Percentiles rank a stretch among this genome's conserved stretches.
Conservation (phyloP, 1,140 invertebrate species). For the Drosophila arawakana region DNA sequence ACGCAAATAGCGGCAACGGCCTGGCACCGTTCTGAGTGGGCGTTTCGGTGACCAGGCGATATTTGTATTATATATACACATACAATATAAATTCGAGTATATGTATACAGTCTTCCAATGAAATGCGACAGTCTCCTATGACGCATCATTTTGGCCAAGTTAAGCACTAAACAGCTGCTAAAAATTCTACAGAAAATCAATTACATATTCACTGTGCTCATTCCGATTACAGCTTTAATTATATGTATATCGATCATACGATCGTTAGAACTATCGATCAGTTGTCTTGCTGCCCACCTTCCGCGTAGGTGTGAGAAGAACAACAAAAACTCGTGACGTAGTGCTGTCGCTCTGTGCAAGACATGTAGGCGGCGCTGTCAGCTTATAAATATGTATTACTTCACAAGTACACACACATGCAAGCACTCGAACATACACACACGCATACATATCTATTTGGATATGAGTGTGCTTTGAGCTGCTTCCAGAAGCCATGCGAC, state of each 20-base stretch:
- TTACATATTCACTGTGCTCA: not conserved
- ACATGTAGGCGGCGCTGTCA: conserved; percentile 42
- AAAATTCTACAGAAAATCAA: conserved; percentile 4
- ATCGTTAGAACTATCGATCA: conserved; percentile 32
- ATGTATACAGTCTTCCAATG: conserved; percentile 7
- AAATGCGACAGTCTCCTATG: conserved; percentile 26
- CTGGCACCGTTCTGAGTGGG: conserved; percentile 49
- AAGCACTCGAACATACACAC: not conserved
- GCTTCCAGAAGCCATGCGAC: conserved; percentile 69
- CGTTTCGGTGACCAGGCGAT: conserved; percentile 52
- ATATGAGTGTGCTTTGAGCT: conserved; percentile 22
- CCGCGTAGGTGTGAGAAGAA: conserved; percentile 27
- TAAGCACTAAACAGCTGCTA: conserved; percentile 30
- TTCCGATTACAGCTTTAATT: not conserved
- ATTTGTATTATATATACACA: conserved; percentile 18
- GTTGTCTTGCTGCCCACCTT: conserved; percentile 9
- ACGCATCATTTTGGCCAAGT: conserved; percentile 39
- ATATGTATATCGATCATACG: conserved; percentile 23
- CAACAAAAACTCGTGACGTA: conserved; percentile 24
- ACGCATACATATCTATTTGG: not conserved
- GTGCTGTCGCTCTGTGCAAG: conserved; percentile 21
- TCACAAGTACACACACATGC: not conserved
- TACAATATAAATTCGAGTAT: not conserved
- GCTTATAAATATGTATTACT: conserved; percentile 32
- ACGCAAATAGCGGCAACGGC: conserved; percentile 47